These are phyloP conservation scores for Drosophila parabipectinata DNA, from an alignment of 1,140 invertebrate genomes.

Conservation along the genomic window DNA sequence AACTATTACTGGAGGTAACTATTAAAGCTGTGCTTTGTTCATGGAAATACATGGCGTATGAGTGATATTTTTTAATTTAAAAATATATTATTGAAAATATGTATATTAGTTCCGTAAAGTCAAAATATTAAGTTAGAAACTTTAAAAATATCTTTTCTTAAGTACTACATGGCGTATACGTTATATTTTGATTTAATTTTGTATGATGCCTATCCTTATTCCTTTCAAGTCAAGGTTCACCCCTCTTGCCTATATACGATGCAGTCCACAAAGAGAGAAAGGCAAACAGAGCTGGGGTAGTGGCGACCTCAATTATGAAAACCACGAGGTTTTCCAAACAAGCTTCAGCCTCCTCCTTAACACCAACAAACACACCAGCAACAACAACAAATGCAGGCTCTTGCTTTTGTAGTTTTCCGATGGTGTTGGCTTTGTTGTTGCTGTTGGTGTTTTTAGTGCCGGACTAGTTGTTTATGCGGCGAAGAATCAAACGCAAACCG, in stretches of 20 bases:
- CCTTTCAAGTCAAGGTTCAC: conserved; percentile 12
- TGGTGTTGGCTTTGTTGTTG: conserved; percentile 23
- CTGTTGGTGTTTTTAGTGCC: conserved; percentile 14
- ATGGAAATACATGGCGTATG: neutral
- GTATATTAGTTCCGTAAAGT: too few relatives aligned
- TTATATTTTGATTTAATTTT: neutral
- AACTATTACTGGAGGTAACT: neutral
- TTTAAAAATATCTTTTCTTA: too few relatives aligned
- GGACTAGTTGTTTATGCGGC: conserved; percentile 53
- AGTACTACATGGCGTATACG: neutral
- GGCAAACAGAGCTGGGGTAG: conserved; percentile 26
- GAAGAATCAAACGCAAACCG: conserved; percentile 74
- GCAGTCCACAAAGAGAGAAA: conserved; percentile 16
- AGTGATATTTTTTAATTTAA: neutral
- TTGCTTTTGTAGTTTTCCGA: conserved; percentile 23
- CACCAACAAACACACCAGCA: conserved; percentile 12
- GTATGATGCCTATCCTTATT: neutral
- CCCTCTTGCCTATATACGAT: conserved; percentile 9
- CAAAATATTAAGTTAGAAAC: too few relatives aligned
- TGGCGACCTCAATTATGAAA: conserved; percentile 80
- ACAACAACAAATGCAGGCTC: conserved; percentile 8
- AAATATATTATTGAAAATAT: neutral
- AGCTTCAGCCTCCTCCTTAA: conserved; percentile 44
- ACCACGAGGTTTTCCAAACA: conserved; percentile 74
- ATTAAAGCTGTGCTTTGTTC: too few relatives aligned